Evolutionary conservation across 2,888 invertebrate genomes (phyloP).

Genomic region (Limnephilus lunatus): DNA sequence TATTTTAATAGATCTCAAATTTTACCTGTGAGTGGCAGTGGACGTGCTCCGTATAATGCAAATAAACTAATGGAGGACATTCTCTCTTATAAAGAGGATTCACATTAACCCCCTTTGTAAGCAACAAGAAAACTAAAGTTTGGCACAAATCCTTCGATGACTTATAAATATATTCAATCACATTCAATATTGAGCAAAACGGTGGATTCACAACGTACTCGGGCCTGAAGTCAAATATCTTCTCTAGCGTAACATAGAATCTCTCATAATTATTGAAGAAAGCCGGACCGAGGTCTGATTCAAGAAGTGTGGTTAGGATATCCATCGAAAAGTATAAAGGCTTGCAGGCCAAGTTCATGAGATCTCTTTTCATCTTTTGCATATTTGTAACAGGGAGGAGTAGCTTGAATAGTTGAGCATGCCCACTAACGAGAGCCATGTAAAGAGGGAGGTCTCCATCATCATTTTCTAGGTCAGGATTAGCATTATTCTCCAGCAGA

Average conservation of each 20-base stretch:
- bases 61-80: slow-evolving; percentile 75
- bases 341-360: slow-evolving; percentile 73
- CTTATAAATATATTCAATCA: slow-evolving; percentile 74
- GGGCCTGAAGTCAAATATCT: slow-evolving; percentile 70
- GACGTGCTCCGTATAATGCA: slow-evolving; percentile 71
- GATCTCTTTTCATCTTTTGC: slow-evolving; percentile 70
- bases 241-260: slow-evolving; percentile 70
- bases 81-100: slow-evolving; percentile 72
- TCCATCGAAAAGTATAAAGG: slow-evolving; percentile 74
- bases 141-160: slow-evolving; percentile 71
- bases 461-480: slow-evolving; percentile 72
- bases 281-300: slow-evolving; percentile 72
- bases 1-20: not conserved
- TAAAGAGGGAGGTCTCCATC: slow-evolving; percentile 72
- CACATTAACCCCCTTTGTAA: slow-evolving; percentile 73
- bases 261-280: slow-evolving; percentile 72
- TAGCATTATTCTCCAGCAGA: slow-evolving; percentile 72
- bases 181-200: slow-evolving; percentile 72
- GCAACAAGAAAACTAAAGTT: slow-evolving; percentile 72
- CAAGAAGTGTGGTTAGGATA: slow-evolving; percentile 72
- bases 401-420: slow-evolving; percentile 70
- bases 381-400: slow-evolving; percentile 71
- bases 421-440: slow-evolving; percentile 71
- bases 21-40: slow-evolving; percentile 73
- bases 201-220: slow-evolving; percentile 72